A percentile compares a stretch with the other conserved stretches of the same genome.
phyloP scores from a whole-genome alignment of 2,113 vertebrate genomes.

The Xerus inauris region DNA sequence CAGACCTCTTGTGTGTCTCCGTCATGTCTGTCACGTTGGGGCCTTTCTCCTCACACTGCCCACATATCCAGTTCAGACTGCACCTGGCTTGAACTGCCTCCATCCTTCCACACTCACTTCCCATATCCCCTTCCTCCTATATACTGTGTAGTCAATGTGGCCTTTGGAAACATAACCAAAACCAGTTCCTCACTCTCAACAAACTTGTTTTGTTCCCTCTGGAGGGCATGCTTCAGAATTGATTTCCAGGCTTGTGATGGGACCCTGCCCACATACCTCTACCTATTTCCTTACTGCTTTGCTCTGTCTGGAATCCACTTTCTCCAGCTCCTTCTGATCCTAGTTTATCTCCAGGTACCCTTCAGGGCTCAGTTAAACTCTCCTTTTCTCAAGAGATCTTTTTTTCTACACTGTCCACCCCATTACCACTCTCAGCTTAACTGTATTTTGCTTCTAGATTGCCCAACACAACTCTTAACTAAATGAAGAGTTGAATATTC shows the following conservation, averaged over 20 bases:
- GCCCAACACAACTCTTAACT: background rate
- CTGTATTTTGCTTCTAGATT: background rate
- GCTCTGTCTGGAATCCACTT: background rate
- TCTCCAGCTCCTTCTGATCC: background rate
- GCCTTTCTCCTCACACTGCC: background rate
- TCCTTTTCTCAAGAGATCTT: background rate
- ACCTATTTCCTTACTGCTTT: background rate
- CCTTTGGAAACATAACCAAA: background rate
- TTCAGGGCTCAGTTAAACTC: background rate
- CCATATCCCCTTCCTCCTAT: background rate
- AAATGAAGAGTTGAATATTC: background rate
- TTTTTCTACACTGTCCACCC: background rate
- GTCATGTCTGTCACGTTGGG: rapidly evolving
- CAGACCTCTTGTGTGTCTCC: background rate
- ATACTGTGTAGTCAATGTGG: background rate
- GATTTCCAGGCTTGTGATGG: background rate
- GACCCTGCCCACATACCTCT: background rate
- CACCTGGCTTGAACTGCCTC: background rate
- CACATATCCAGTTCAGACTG: background rate
- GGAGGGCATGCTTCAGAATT: background rate
- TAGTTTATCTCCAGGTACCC: background rate
- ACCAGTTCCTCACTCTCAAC: background rate
- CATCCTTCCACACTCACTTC: background rate
- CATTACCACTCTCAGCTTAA: background rate
- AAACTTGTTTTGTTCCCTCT: background rate